Base-by-base conservation (phyloP, 2,888 invertebrate genomes). In the Cephalotes varians region DNA sequence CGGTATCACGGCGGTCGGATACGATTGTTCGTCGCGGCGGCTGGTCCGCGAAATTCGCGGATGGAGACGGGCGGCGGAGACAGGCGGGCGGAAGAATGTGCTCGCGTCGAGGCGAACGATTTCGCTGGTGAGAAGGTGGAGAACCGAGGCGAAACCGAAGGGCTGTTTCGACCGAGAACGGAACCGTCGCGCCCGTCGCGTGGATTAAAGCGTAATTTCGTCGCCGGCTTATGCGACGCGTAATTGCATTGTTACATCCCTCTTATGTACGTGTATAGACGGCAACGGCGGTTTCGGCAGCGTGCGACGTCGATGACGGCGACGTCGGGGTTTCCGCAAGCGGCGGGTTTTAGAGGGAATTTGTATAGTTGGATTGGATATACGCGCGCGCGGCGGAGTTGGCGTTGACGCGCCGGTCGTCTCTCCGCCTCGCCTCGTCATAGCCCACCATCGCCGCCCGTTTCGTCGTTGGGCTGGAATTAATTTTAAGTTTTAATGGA, bases 201-300 rank as follows among this genome's bases (percentile, higher is more conserved):
- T 85, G 91, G 92, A 93, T 93, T 92, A 93, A 92, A 93, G 91
- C 91, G 92, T 92, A 93, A 93, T 93, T 93, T 93, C 88, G 91
- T 91, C 91, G 90, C 85, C 91, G 93, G 93, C 93, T 93, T 93
- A 92, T 91, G 93, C 92, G 91, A 91, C 90, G 90, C 90, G 92
- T 93, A 93, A 93, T 93, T 93, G 93, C 92, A 91, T 93, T 92
- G 93, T 93, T 93, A 91, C 91, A 91, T 91, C 91, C 90, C 91
- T 88, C 90, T 89, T 87, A 88, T 81, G 85, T 86, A 81, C 82
- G 83, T 18, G 64, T 86, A 86, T 82, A 89, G 89, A 84, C 85
- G 77, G 73, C 62, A 62, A 72, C 73, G 85, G 72, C 81, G 67
- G 84, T 83, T 81, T 60, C 86, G 81, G 47, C 67, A 56, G 56